Evolutionary conservation across 1,140 invertebrate species (phyloP).

Genomic region (Hyles euphorbiae): DNA sequence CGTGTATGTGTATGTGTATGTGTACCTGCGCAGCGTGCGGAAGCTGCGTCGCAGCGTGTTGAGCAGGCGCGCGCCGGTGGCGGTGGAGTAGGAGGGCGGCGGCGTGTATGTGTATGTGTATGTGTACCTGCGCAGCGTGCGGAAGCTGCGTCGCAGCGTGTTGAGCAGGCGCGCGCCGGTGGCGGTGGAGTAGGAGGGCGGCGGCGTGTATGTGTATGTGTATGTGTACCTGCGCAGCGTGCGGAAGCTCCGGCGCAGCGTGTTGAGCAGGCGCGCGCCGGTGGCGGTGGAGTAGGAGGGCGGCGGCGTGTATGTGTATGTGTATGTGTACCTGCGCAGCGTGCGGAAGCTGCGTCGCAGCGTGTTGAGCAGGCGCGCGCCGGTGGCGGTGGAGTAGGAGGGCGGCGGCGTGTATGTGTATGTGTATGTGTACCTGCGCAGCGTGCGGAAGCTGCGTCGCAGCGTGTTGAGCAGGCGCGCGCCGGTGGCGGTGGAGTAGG

Average conservation of each 20-base stretch:
- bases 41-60: constrained; percentile 89
- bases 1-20: constrained; percentile 86
- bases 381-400: constrained; percentile 93
- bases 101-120: constrained; percentile 93
- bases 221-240: constrained; percentile 65
- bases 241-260: constrained; percentile 86
- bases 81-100: constrained; percentile 93
- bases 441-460: constrained; percentile 84
- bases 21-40: constrained; percentile 73
- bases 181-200: constrained; percentile 93
- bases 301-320: constrained; percentile 92
- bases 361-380: constrained; percentile 87
- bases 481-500: constrained; percentile 93
- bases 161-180: constrained; percentile 89
- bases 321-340: constrained; percentile 43
- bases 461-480: constrained; percentile 88
- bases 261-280: constrained; percentile 87
- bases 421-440: constrained; percentile 47
- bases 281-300: constrained; percentile 94
- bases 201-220: constrained; percentile 92
- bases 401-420: constrained; percentile 93
- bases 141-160: constrained; percentile 87
- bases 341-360: constrained; percentile 87
- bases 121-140: constrained; percentile 72
- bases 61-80: constrained; percentile 88